These are phyloP conservation scores for Oryzias celebensis DNA, from an alignment of 2,113 vertebrate species.

Conservation along the genomic window DNA sequence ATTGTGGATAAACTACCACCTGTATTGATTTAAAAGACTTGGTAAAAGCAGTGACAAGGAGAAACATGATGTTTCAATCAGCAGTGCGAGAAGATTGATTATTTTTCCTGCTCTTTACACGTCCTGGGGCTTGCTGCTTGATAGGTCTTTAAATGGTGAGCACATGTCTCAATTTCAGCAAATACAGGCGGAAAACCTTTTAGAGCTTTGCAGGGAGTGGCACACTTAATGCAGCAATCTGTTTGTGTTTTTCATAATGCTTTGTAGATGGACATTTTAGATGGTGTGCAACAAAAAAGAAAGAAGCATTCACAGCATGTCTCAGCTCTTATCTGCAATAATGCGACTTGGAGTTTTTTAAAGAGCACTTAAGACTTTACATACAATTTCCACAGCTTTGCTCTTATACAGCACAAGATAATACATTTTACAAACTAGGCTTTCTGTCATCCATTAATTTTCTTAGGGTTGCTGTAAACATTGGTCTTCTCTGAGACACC, in stretches of 20 bases:
- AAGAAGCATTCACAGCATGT: background rate
- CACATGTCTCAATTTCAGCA: constrained; percentile 31
- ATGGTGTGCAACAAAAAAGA: background rate
- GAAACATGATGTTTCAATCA: constrained; percentile 59
- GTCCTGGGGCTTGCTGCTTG: constrained; percentile 25
- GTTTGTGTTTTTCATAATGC: background rate
- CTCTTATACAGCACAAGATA: no score
- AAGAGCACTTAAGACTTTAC: background rate
- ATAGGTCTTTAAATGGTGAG: constrained; percentile 35
- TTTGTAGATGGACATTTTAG: background rate
- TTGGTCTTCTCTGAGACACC: no score
- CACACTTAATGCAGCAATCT: background rate
- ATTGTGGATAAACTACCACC: constrained; percentile 46
- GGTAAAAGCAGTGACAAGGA: constrained; percentile 44
- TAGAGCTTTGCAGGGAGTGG: background rate
- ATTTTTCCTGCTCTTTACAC: constrained; percentile 29
- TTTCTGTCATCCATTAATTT: no score
- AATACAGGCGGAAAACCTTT: constrained; percentile 1
- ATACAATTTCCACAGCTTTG: no score
- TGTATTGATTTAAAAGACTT: constrained; percentile 47
- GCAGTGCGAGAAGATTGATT: constrained; percentile 44
- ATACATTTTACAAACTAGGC: no score
- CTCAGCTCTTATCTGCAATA: background rate
- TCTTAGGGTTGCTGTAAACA: no score
- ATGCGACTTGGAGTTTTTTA: background rate